Percentiles rank a stretch among this genome's conserved stretches.
Evolutionary conservation across 2,113 vertebrate genomes (phyloP).

Genomic region (Lucifuga dentata): DNA sequence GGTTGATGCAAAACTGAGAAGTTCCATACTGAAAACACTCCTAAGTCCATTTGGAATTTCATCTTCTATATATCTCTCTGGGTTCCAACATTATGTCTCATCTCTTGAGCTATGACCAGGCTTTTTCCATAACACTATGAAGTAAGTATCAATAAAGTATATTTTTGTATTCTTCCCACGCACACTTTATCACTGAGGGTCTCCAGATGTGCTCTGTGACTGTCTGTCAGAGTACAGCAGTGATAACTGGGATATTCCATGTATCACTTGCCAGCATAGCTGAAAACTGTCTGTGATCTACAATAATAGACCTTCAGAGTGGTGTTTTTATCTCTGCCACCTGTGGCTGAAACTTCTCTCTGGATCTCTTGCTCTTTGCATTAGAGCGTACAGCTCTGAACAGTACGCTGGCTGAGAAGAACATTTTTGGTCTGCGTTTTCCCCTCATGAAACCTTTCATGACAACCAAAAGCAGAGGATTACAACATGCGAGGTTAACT

Average conservation of each 20-base stretch:
- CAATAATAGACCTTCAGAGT: conserved; percentile 56
- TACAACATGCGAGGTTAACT: conserved; percentile 30
- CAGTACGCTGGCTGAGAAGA: neutral
- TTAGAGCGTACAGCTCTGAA: conserved; percentile 19
- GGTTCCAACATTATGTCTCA: conserved; percentile 52
- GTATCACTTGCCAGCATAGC: conserved; percentile 56
- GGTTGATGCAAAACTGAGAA: conserved; percentile 9
- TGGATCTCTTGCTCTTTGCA: conserved; percentile 9
- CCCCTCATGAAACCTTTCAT: neutral
- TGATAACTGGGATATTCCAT: conserved; percentile 66
- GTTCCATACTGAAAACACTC: conserved; percentile 10
- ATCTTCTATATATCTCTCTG: conserved; percentile 40
- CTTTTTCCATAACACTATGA: conserved; percentile 38
- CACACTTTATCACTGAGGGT: conserved; percentile 63
- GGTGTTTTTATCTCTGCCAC: conserved; percentile 67
- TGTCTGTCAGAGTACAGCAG: conserved; percentile 42
- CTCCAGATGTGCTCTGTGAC: conserved; percentile 75
- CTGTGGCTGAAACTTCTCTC: conserved; percentile 47
- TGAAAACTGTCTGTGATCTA: conserved; percentile 56
- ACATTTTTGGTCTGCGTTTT: neutral
- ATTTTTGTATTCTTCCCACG: conserved; percentile 53
- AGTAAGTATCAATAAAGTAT: conserved; percentile 65
- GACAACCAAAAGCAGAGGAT: conserved; percentile 6
- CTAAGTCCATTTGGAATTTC: conserved; percentile 24
- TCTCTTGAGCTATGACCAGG: conserved; percentile 32